Evolutionary conservation across 2,113 vertebrate genomes (phyloP).

Genomic region (Gnathonemus longibarbis): DNA sequence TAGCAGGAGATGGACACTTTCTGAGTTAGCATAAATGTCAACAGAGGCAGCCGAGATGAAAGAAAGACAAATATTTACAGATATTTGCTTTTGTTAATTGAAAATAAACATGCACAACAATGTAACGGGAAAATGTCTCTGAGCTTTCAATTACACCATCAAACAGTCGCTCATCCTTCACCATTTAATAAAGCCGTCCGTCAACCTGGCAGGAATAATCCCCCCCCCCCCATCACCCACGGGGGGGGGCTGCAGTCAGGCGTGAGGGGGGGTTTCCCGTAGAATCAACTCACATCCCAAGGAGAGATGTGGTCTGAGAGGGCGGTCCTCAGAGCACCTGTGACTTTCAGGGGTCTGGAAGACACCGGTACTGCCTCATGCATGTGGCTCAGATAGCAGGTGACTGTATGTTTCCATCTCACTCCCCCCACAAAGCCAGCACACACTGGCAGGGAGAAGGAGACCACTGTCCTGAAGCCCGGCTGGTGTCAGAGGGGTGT

Average conservation of each 20-base stretch:
- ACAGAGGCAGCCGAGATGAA: background rate
- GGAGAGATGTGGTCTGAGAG: slow-evolving; percentile 30
- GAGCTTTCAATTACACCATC: slow-evolving; percentile 62
- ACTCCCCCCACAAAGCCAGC: background rate
- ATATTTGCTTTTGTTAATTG: slow-evolving; percentile 23
- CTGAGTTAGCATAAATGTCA: background rate
- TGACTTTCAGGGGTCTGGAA: background rate
- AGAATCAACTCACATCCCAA: slow-evolving; percentile 22
- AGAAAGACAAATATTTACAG: slow-evolving; percentile 17
- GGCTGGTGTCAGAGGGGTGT: background rate
- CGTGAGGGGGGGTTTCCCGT: background rate
- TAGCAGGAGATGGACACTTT: background rate
- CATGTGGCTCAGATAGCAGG: background rate
- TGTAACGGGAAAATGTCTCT: slow-evolving; percentile 5
- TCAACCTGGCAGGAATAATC: slow-evolving; percentile 48
- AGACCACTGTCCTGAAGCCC: background rate
- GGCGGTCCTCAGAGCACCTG: background rate
- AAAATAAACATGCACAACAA: slow-evolving; percentile 13
- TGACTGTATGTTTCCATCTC: background rate
- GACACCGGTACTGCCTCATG: background rate
- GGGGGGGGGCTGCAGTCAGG: background rate
- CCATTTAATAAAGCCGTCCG: slow-evolving; percentile 39
- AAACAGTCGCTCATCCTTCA: slow-evolving; percentile 61
- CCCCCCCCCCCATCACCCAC: slow-evolving; percentile 24
- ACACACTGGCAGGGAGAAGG: background rate